Percentiles rank a stretch among this genome's conserved stretches.
phyloP scores from a whole-genome alignment of 2,888 invertebrate species.

The Lochmaea capreae region DNA sequence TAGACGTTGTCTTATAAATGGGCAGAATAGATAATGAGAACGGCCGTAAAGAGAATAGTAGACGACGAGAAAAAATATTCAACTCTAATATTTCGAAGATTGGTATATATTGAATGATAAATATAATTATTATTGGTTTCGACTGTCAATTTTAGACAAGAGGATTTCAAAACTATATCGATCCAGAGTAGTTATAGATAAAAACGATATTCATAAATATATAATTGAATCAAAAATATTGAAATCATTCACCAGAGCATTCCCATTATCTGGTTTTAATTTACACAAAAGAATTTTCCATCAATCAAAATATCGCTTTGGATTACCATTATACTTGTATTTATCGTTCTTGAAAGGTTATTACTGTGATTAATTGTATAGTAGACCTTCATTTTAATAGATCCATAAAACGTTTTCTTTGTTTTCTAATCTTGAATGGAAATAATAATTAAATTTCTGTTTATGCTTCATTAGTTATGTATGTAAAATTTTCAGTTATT shows the following conservation, averaged over 20 bases:
- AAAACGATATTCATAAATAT: no score
- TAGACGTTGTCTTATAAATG: no score
- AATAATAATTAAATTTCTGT: not conserved
- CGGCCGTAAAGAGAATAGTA: no score
- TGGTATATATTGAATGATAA: no score
- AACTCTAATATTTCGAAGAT: no score
- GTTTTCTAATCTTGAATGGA: not conserved
- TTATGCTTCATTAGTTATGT: not conserved
- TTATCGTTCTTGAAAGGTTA: not conserved
- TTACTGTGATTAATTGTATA: not conserved
- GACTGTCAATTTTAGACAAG: no score
- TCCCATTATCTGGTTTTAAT: not conserved
- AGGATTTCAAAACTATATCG: no score
- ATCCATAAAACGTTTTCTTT: not conserved
- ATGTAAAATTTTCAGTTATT: not conserved
- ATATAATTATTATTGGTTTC: no score
- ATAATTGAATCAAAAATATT: not conserved
- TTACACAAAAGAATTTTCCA: not conserved
- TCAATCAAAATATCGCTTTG: not conserved
- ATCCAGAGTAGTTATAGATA: no score
- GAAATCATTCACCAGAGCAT: not conserved
- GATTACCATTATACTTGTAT: not conserved
- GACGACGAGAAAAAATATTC: no score
- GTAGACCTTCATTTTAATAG: conserved; percentile 1
- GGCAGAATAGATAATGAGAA: no score